These are phyloP conservation scores for Zaprionus taronus DNA, from an alignment of 1,140 invertebrate species.

Conservation along the genomic window DNA sequence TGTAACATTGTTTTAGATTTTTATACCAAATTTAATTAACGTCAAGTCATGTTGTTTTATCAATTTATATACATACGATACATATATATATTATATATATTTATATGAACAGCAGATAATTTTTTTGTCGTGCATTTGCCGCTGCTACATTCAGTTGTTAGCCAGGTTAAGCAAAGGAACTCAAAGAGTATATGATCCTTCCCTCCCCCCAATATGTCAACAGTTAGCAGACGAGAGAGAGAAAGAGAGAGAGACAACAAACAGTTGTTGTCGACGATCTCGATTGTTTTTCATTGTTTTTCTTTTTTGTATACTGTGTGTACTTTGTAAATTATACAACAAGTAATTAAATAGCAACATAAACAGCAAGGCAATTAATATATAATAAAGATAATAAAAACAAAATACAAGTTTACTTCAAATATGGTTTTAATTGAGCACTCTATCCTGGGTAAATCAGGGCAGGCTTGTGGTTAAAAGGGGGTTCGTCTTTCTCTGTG, in stretches of 20 bases:
- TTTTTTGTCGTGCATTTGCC: conserved; percentile 11
- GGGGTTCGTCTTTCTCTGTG: no score
- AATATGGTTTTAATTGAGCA: not conserved
- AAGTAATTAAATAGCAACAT: conserved; percentile 46
- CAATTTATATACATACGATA: conserved; percentile 43
- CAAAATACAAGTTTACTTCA: conserved; percentile 15
- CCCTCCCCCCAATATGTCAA: conserved; percentile 11
- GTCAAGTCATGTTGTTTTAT: conserved; percentile 63
- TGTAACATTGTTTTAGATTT: conserved; percentile 74
- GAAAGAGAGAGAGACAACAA: not conserved
- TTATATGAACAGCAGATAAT: conserved; percentile 1
- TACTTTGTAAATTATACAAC: conserved; percentile 51
- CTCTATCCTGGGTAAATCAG: no score
- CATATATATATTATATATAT: conserved; percentile 12
- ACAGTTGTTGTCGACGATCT: conserved; percentile 17
- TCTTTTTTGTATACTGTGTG: conserved; percentile 43
- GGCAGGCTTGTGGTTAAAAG: no score
- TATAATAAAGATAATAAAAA: conserved; percentile 49
- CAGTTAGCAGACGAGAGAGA: conserved; percentile 21
- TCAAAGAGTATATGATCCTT: conserved; percentile 36
- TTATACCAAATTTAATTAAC: conserved; percentile 77
- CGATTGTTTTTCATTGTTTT: conserved; percentile 26
- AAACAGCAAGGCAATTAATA: conserved; percentile 52
- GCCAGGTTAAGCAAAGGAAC: conserved; percentile 18
- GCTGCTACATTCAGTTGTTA: conserved; percentile 23